These are phyloP conservation scores for Vannuccia rotundouncinata DNA, from an alignment of 2,888 invertebrate genomes.

Conservation along the genomic window DNA sequence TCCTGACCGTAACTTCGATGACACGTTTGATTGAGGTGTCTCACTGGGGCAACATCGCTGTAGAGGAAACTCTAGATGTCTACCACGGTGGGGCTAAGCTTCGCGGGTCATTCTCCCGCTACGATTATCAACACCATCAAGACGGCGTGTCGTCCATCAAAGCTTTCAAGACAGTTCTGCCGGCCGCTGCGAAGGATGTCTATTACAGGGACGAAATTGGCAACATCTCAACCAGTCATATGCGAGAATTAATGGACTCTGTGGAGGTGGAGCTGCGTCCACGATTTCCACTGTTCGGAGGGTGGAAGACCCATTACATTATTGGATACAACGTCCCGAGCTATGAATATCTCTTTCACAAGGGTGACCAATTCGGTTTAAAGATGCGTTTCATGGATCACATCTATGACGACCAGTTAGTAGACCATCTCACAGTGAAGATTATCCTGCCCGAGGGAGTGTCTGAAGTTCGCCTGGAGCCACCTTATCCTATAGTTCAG, in stretches of 20 bases:
- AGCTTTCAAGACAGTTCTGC: constrained; percentile 61
- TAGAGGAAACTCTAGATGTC: constrained; percentile 86
- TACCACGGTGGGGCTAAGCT: constrained; percentile 83
- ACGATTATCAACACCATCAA: constrained; percentile 88
- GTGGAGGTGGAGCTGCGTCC: constrained; percentile 92
- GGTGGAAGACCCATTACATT: constrained; percentile 94
- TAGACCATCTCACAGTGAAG: constrained; percentile 78
- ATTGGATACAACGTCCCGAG: constrained; percentile 95
- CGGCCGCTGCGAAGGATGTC: constrained; percentile 82
- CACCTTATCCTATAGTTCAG: constrained; percentile 74
- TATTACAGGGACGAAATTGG: constrained; percentile 96
- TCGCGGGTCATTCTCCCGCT: constrained; percentile 89
- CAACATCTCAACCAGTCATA: constrained; percentile 93
- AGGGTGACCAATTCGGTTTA: constrained; percentile 70
- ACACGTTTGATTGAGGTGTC: constrained; percentile 86
- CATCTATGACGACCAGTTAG: constrained; percentile 88
- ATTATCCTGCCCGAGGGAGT: constrained; percentile 89
- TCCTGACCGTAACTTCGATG: constrained; percentile 80
- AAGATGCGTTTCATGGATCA: constrained; percentile 93
- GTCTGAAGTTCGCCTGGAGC: constrained; percentile 69
- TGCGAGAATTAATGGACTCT: constrained; percentile 77
- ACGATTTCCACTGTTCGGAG: constrained; percentile 92
- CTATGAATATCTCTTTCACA: constrained; percentile 82
- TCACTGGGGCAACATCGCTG: constrained; percentile 97
- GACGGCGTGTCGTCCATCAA: constrained; percentile 81